These are phyloP conservation scores for Aphidoletes aphidimyza DNA, from an alignment of 2,888 invertebrate genomes.

Conservation along the genomic window DNA sequence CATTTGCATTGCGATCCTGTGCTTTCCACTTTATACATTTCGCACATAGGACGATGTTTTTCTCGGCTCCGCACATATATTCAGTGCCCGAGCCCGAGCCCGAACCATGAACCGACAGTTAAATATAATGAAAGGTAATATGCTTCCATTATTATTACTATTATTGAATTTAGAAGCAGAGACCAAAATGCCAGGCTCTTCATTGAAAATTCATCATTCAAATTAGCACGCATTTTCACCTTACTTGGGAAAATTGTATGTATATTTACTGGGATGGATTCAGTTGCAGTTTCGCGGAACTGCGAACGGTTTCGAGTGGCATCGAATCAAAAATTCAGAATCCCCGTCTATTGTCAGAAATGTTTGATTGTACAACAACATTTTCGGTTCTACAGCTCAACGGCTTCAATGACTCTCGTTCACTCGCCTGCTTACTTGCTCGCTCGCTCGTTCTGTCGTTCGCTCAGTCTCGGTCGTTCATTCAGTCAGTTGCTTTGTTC, in stretches of 20 bases:
- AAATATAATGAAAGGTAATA: slow-evolving; percentile 49
- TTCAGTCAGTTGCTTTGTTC: no score
- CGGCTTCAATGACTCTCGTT: no score
- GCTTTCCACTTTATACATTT: background rate
- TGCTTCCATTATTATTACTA: slow-evolving; percentile 46
- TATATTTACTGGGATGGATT: background rate
- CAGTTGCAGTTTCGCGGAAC: background rate
- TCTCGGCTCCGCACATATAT: background rate
- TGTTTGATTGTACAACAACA: background rate
- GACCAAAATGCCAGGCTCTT: slow-evolving; percentile 5
- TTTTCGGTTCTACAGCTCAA: background rate
- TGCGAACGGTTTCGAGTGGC: no score
- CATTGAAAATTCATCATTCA: slow-evolving; percentile 24
- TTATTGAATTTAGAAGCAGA: slow-evolving; percentile 39
- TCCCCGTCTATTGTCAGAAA: background rate
- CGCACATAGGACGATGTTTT: background rate
- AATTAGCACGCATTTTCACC: slow-evolving; percentile 35
- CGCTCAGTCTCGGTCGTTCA: no score
- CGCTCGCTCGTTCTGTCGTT: no score
- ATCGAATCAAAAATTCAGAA: background rate
- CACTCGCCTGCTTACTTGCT: no score
- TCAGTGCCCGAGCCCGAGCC: no score
- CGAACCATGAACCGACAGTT: slow-evolving; percentile 43
- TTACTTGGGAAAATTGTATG: background rate
- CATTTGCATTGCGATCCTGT: slow-evolving; percentile 26